Conservation (phyloP, 1,140 invertebrate species). For the Camponotus vicinus region DNA sequence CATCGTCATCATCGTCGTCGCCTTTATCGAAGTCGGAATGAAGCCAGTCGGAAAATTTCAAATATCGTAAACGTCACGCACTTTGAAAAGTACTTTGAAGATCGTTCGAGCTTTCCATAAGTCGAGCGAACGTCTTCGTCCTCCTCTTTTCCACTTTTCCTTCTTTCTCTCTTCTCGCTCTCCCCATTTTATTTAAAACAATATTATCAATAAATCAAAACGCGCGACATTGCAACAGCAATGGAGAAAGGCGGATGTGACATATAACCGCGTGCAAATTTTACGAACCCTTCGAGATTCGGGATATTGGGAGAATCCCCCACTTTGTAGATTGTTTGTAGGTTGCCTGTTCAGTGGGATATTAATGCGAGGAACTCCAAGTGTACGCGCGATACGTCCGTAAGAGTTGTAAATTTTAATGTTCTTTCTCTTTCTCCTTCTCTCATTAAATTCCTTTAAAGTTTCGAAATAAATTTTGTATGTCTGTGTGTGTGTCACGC, state of each 20-base stretch:
- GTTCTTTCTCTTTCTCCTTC: not conserved
- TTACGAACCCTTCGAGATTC: constrained; percentile 23
- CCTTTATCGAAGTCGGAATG: constrained; percentile 29
- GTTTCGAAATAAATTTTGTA: constrained; percentile 47
- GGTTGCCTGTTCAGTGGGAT: not conserved
- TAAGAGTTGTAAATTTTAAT: constrained; percentile 34
- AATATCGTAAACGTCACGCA: constrained; percentile 45
- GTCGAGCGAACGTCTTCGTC: not conserved
- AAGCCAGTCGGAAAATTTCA: constrained; percentile 47
- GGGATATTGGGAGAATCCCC: not conserved
- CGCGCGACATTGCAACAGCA: not conserved
- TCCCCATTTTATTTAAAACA: constrained; percentile 27
- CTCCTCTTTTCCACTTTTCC: too few relatives aligned
- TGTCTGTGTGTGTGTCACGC: too few relatives aligned
- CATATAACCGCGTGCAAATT: too few relatives aligned
- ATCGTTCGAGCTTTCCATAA: constrained; percentile 24
- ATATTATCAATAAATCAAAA: constrained; percentile 43
- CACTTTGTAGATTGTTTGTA: constrained; percentile 17
- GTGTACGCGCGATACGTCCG: not conserved
- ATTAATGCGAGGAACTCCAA: constrained; percentile 10
- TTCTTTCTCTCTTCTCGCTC: not conserved
- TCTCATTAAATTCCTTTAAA: constrained; percentile 30
- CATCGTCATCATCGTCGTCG: not conserved
- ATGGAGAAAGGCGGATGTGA: constrained; percentile 7
- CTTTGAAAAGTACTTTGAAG: constrained; percentile 54